phyloP scores from a whole-genome alignment of 2,113 vertebrate species.

The Cheilinus undulatus region DNA sequence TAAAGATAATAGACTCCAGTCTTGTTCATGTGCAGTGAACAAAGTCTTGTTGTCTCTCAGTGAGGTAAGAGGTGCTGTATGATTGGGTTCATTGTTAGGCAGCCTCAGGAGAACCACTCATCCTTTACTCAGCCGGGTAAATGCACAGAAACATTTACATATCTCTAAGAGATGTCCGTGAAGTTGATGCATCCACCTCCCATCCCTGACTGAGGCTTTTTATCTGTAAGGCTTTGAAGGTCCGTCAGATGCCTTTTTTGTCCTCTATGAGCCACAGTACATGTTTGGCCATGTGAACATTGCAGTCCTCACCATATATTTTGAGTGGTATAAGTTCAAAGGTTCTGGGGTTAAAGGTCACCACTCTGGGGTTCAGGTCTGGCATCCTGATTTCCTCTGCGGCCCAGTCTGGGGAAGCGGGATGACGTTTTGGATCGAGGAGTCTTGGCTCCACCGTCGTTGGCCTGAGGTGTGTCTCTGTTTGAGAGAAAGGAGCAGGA shows the following conservation, averaged over 20 bases:
- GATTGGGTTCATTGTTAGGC: conserved; percentile 48
- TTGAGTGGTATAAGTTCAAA: neutral
- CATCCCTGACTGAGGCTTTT: conserved; percentile 1
- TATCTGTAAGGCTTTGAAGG: conserved; percentile 30
- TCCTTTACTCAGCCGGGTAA: conserved; percentile 33
- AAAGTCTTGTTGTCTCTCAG: conserved; percentile 43
- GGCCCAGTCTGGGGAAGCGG: conserved; percentile 91
- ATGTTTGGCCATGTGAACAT: neutral
- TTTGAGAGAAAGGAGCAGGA: conserved; percentile 40
- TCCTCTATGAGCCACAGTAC: conserved; percentile 29
- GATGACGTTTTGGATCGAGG: conserved; percentile 85
- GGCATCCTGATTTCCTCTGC: conserved; percentile 85
- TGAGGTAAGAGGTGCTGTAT: conserved; percentile 65
- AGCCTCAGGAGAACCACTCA: conserved; percentile 22
- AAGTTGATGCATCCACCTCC: neutral
- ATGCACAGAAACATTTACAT: conserved; percentile 32
- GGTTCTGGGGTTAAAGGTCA: conserved; percentile 87
- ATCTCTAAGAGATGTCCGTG: conserved; percentile 7
- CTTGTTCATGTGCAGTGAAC: conserved; percentile 49
- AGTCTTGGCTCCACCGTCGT: conserved; percentile 85
- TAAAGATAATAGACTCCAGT: conserved; percentile 37
- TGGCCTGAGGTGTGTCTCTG: conserved; percentile 88
- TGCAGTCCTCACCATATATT: neutral
- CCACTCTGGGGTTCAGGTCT: conserved; percentile 96
- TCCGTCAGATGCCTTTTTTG: conserved; percentile 22